Evolutionary conservation across 2,888 invertebrate species (phyloP).

Genomic region (Dorcus parallelipipedus): DNA sequence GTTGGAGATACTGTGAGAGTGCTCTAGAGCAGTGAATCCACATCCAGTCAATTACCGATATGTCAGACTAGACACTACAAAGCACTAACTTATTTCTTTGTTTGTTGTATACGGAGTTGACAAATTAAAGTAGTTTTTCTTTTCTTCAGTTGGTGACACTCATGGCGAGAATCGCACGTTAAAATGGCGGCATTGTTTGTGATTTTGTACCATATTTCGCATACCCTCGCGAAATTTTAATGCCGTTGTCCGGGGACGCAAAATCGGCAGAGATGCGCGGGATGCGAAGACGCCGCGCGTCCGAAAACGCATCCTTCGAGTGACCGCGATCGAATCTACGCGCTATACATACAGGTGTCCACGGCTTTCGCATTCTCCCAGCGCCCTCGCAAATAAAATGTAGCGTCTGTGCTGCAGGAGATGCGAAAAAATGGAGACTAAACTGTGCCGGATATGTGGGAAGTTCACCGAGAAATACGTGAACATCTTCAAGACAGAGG

Average conservation of each 20-base stretch:
- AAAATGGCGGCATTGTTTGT: slow-evolving; percentile 38
- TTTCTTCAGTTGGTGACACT: too few species aligned
- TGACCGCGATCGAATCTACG: not conserved
- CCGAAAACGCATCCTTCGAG: not conserved
- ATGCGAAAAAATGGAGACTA: slow-evolving; percentile 39
- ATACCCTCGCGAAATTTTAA: not conserved
- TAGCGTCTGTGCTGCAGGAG: not conserved
- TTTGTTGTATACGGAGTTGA: too few species aligned
- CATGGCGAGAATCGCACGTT: slow-evolving; percentile 8
- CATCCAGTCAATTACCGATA: too few species aligned
- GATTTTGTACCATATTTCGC: slow-evolving; percentile 23
- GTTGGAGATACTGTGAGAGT: too few species aligned
- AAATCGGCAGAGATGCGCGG: not conserved
- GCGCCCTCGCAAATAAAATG: slow-evolving; percentile 5
- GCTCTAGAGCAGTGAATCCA: too few species aligned
- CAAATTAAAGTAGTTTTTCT: too few species aligned
- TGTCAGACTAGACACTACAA: too few species aligned
- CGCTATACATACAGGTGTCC: slow-evolving; percentile 13
- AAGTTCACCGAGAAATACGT: slow-evolving; percentile 37
- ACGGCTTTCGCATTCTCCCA: slow-evolving; percentile 3
- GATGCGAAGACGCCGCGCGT: not conserved
- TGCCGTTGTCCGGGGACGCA: not conserved
- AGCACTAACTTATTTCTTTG: too few species aligned
- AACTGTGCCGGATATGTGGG: slow-evolving; percentile 46
- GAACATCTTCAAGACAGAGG: slow-evolving; percentile 45